Percentiles rank a stretch among this genome's conserved stretches.
These are phyloP conservation scores for Acleris emargana DNA, from an alignment of 2,888 invertebrate species.

Conservation along the genomic window DNA sequence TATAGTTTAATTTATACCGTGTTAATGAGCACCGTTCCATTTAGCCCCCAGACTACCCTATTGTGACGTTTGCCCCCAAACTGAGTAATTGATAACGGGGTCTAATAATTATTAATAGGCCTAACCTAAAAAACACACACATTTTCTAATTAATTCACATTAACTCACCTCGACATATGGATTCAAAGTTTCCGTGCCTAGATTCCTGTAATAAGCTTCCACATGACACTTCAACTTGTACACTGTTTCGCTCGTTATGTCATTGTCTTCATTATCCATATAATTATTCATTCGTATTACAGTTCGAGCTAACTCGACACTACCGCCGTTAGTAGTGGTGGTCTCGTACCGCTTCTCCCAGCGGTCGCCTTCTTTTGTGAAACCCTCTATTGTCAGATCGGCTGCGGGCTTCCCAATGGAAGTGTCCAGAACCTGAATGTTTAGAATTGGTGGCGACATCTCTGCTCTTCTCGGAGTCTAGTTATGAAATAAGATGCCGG, in stretches of 20 bases:
- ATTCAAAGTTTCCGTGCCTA: constrained; percentile 86
- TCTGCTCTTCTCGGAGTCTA: neutral
- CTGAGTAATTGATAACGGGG: too few relatives aligned
- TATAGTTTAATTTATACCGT: too few relatives aligned
- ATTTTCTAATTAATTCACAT: neutral
- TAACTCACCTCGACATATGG: constrained; percentile 88
- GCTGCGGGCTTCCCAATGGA: constrained; percentile 86
- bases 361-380: too few relatives aligned
- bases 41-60: too few relatives aligned
- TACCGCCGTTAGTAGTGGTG: too few relatives aligned
- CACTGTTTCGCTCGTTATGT: too few relatives aligned
- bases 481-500: neutral
- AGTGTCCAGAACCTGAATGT: constrained; percentile 90
- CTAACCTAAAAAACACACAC: constrained; percentile 11
- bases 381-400: too few relatives aligned
- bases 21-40: too few relatives aligned
- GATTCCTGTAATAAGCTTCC: constrained; percentile 86
- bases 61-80: too few relatives aligned
- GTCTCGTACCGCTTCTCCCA: too few relatives aligned
- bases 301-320: constrained; percentile 87
- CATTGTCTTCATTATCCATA: too few relatives aligned
- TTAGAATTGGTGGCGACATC: constrained; percentile 84
- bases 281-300: too few relatives aligned
- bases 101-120: constrained; percentile 4
- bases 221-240: constrained; percentile 91